A percentile compares a stretch with the other conserved stretches of the same genome.
Evolutionary conservation across 2,797 vertebrate species (phyloP).

Genomic region (Agapornis canus): DNA sequence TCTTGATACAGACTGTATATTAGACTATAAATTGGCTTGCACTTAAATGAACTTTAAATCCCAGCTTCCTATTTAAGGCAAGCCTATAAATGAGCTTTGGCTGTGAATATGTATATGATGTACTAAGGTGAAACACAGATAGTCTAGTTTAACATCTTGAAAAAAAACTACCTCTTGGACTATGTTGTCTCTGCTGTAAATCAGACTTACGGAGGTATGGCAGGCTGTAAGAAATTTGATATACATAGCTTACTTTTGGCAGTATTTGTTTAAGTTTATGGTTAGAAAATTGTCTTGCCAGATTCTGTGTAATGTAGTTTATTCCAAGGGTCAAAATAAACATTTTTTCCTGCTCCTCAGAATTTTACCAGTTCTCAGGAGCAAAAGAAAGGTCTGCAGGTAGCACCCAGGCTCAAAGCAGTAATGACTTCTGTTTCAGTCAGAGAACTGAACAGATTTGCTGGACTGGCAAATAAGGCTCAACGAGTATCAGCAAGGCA

Average conservation of each 20-base stretch:
- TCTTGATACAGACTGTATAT: neutral
- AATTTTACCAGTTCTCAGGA: neutral
- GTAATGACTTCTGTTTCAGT: neutral
- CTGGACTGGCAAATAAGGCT: neutral
- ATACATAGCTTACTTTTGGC: neutral
- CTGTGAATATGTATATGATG: neutral
- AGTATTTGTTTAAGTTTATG: neutral
- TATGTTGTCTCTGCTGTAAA: neutral
- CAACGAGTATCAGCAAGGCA: neutral
- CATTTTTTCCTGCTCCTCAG: neutral
- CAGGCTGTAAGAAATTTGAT: neutral
- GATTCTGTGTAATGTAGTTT: neutral
- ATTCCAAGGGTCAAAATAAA: neutral
- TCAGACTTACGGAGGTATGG: neutral
- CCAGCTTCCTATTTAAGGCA: neutral
- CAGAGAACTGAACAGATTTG: neutral
- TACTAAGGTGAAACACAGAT: neutral
- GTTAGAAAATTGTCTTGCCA: neutral
- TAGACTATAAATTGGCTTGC: neutral
- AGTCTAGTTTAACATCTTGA: neutral
- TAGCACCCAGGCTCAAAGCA: neutral
- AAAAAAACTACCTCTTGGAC: neutral
- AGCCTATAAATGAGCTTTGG: neutral
- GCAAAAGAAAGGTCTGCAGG: neutral
- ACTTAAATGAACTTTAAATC: neutral